phyloP scores from a whole-genome alignment of 2,113 vertebrate species.

The Tragulus kanchil region DNA sequence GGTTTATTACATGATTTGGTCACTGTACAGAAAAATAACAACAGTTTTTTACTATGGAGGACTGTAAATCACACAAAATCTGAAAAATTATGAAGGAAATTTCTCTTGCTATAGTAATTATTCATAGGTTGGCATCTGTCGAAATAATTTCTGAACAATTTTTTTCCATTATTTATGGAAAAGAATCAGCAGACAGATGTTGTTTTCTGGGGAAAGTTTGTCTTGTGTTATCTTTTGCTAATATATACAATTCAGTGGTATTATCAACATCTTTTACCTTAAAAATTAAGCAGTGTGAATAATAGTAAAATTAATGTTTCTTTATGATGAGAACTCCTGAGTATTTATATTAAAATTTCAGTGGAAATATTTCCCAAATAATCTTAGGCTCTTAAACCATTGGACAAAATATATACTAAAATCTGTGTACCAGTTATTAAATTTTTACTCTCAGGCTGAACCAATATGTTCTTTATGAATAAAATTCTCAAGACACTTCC shows the following conservation, averaged over 20 bases:
- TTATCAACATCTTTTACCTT: neutral
- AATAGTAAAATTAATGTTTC: neutral
- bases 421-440: neutral
- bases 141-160: constrained; percentile 38
- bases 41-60: neutral
- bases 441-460: constrained; percentile 13
- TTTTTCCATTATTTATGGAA: constrained; percentile 67
- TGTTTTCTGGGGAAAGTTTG: constrained; percentile 49
- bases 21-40: neutral
- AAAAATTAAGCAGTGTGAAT: neutral
- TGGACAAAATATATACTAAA: neutral
- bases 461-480: neutral
- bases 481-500: neutral
- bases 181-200: constrained; percentile 41
- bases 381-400: neutral
- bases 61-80: neutral
- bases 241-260: neutral
- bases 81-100: neutral
- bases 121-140: constrained; percentile 13
- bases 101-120: neutral
- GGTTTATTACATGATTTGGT: neutral
- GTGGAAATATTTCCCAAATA: constrained; percentile 7
- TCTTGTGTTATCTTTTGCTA: neutral
- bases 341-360: neutral
- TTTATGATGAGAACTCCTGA: neutral